Conservation (phyloP, 2,888 invertebrate species). For the Allygus modestus region DNA sequence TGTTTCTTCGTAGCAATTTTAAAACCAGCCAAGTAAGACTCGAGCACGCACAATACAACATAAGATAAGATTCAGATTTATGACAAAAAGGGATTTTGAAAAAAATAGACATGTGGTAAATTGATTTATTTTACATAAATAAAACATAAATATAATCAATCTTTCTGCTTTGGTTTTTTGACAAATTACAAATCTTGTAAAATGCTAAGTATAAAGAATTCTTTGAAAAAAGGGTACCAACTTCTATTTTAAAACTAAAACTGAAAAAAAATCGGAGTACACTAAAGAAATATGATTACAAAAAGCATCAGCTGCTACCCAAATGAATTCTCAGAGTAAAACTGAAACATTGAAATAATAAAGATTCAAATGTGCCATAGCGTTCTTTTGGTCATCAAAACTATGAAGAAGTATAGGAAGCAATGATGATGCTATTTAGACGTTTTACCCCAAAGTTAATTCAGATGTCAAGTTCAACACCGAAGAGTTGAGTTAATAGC, state of each 20-base stretch:
- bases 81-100: too few species aligned
- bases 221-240: not conserved
- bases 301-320: conserved; percentile 10
- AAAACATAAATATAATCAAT: conserved; percentile 16
- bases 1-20: too few species aligned
- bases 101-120: conserved; percentile 9
- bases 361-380: too few species aligned
- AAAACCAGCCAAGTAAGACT: too few species aligned
- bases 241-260: not conserved
- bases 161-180: conserved; percentile 4
- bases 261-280: not conserved
- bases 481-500: too few species aligned
- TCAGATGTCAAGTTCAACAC: too few species aligned
- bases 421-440: too few species aligned
- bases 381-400: not conserved
- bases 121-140: conserved; percentile 31
- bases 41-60: too few species aligned
- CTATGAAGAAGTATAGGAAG: not conserved
- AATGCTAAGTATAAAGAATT: not conserved
- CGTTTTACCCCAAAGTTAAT: too few species aligned
- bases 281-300: not conserved
- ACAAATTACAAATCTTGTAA: not conserved
- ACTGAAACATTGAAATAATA: not conserved
- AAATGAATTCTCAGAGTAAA: not conserved
- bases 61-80: too few species aligned